Conservation (phyloP, 23 tunicate genomes). For the Halocynthia aurantium region DNA sequence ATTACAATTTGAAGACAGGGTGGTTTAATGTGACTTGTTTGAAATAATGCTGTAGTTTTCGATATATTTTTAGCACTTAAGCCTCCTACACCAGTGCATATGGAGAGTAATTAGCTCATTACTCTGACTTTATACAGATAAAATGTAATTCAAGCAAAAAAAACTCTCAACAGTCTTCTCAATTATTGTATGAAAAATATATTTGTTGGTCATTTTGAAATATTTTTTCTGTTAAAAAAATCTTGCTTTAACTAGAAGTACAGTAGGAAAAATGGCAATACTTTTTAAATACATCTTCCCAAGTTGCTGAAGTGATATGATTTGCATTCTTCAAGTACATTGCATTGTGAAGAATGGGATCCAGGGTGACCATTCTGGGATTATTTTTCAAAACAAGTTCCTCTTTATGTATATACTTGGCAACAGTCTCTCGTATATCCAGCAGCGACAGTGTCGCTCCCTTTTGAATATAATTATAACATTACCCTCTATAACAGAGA, state of each 20-base stretch:
- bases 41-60: neutral
- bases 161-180: neutral
- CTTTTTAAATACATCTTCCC: slow-evolving; percentile 78
- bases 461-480: slow-evolving; percentile 11
- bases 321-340: slow-evolving; percentile 43
- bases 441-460: slow-evolving; percentile 28
- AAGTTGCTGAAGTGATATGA: slow-evolving; percentile 32
- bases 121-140: too few species aligned
- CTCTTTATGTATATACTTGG: slow-evolving; percentile 45
- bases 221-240: neutral
- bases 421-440: slow-evolving; percentile 47
- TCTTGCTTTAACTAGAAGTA: neutral
- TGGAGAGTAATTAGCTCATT: too few species aligned
- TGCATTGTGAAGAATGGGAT: slow-evolving; percentile 67
- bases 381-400: slow-evolving; percentile 29
- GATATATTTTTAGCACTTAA: neutral
- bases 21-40: too few species aligned
- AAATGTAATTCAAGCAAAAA: too few species aligned
- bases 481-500: neutral
- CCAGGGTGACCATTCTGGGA: slow-evolving; percentile 47
- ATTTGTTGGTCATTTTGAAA: slow-evolving; percentile 1
- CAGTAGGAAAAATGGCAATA: neutral
- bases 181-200: neutral
- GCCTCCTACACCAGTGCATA: too few species aligned
- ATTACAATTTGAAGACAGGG: too few species aligned